Evolutionary conservation across 2,888 invertebrate species (phyloP), one percentile per base, ranked within the genome.

Genomic region (Blomia tropicalis): DNA sequence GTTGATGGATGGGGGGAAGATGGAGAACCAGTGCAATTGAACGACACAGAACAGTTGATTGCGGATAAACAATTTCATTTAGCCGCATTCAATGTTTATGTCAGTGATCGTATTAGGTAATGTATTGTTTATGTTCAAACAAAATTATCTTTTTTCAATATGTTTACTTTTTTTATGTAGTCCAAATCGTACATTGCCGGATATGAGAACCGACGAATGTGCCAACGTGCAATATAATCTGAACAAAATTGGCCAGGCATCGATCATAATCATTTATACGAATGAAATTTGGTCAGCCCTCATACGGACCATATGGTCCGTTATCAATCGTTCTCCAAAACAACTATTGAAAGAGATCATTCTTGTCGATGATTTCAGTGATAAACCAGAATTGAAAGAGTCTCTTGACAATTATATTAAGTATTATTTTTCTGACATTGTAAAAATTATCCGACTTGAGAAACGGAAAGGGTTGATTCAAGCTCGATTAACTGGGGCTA

Each of bases 321-420:
- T 90, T n/a, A 76, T 91, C 59, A 83, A 86, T 72, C 76, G 82
- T 74, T 83, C 82, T 70, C 85, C 81, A 36, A 78, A 76, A 67
- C 77, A 75, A 66, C 79, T 85, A 70, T 77, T 96, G 17, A 83
- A 88, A 72, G 93, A 96, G 77, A 85, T 96, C 63, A 85, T 96
- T 70, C 77, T 96, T 11, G 84, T 95, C n/a, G 93, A 96, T 72
- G 95, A 96, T 75, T 83, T 83, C 73, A 91, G 91, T 67, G 85
- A 87, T 43, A 80, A 79, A 73, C 78, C 81, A 81, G 73, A 71
- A 72, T 69, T 62, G 11, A 67, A 66, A 36, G 58, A 60, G 2
- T 60, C 66, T 29, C 77, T 92, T 60, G 82, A 84, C 68, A 81
- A 86, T 71, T 93, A 92, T 73, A 77, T 92, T 22, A 69, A 71